phyloP scores from a whole-genome alignment of 2,113 vertebrate species.

The Myotis lucifugus region DNA sequence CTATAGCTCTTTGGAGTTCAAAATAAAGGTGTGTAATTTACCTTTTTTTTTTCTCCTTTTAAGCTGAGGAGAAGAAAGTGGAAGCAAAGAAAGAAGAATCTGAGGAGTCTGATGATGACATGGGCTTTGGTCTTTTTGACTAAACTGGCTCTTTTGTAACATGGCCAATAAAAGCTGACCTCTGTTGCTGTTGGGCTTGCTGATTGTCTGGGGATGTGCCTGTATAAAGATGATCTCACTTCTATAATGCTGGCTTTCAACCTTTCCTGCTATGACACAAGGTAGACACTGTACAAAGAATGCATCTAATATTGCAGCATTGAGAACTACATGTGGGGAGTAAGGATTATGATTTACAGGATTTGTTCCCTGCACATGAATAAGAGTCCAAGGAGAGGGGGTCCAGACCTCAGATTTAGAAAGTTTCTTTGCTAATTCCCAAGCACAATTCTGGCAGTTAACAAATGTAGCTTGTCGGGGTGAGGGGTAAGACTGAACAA shows the following conservation, averaged over 20 bases:
- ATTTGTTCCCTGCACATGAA: neutral
- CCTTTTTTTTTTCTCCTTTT: neutral
- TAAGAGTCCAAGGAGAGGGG: fast-evolving
- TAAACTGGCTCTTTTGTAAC: slow-evolving; percentile 86
- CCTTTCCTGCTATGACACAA: neutral
- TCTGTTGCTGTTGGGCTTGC: neutral
- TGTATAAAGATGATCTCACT: neutral
- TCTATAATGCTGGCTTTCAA: neutral
- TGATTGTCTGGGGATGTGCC: neutral
- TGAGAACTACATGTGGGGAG: neutral
- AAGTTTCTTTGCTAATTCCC: neutral
- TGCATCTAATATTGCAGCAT: neutral
- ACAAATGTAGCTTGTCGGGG: neutral
- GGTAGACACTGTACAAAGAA: neutral
- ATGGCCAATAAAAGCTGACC: slow-evolving; percentile 81
- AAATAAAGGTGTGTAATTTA: neutral
- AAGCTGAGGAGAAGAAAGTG: slow-evolving; percentile 98
- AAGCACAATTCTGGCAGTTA: neutral
- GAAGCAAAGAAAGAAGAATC: slow-evolving; percentile 99
- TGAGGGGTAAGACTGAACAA: neutral
- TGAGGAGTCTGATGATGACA: slow-evolving; percentile 98
- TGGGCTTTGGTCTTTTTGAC: slow-evolving; percentile 99
- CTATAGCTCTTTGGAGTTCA: neutral
- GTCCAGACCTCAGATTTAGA: neutral
- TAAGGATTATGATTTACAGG: neutral